A percentile compares a stretch with the other conserved stretches of the same genome.
Evolutionary conservation across 2,113 vertebrate species (phyloP).

Genomic region (Cairina moschata): DNA sequence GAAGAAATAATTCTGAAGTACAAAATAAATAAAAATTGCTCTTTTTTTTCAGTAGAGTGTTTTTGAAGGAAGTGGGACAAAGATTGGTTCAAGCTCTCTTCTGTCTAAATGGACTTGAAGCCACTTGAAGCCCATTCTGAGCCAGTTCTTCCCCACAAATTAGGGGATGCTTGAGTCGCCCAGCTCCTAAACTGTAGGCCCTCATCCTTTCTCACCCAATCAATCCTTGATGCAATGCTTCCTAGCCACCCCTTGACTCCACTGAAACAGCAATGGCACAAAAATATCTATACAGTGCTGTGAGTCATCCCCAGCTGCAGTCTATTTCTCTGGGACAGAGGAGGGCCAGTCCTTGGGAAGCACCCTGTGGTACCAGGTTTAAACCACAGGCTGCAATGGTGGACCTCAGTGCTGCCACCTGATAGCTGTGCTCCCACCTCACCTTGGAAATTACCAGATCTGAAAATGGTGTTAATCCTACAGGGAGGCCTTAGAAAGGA

Average conservation of each 20-base stretch:
- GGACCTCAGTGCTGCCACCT: background rate
- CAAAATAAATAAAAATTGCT: background rate
- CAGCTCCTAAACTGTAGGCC: background rate
- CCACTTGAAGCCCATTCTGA: background rate
- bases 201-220: background rate
- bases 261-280: background rate
- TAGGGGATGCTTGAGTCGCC: background rate
- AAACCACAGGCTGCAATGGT: background rate
- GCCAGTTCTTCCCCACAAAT: background rate
- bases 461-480: background rate
- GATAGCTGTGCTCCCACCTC: fast-evolving
- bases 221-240: background rate
- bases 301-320: fast-evolving
- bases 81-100: background rate
- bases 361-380: fast-evolving
- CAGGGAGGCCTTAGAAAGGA: background rate
- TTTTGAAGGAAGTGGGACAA: background rate
- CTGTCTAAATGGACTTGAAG: background rate
- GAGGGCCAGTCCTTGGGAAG: background rate
- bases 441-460: background rate
- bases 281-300: background rate
- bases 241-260: background rate
- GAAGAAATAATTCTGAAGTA: background rate
- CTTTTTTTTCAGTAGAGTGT: background rate
- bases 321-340: fast-evolving